Evolutionary conservation across 2,113 vertebrate species (phyloP).

Genomic region (Sialia sialis): DNA sequence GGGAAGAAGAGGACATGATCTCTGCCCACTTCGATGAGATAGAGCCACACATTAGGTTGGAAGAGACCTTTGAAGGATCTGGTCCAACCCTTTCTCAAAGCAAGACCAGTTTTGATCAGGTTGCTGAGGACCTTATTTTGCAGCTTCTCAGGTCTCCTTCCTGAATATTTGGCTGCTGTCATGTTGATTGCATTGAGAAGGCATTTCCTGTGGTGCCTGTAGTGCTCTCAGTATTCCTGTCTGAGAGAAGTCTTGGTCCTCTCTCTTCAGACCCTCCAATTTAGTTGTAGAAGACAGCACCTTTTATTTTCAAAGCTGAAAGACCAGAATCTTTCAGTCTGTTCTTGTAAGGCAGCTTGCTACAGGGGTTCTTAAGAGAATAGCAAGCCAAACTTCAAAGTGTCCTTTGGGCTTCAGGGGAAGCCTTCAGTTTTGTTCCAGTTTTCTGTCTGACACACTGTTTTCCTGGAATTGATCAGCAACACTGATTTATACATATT

Average conservation of each 20-base stretch:
- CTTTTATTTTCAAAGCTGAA: not conserved
- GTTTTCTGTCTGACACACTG: not conserved
- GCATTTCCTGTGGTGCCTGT: not conserved
- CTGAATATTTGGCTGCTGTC: not conserved
- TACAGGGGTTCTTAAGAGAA: not conserved
- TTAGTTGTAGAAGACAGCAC: not conserved
- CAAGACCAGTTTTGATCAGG: not conserved
- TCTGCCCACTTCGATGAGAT: not conserved
- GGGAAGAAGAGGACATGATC: accelerated
- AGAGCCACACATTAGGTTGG: not conserved
- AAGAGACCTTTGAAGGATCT: not conserved
- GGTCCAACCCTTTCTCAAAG: not conserved
- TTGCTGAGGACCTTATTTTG: not conserved
- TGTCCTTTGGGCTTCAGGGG: not conserved
- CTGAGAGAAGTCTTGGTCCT: not conserved
- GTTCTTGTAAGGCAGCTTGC: not conserved
- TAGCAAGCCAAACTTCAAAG: not conserved
- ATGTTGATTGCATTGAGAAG: not conserved
- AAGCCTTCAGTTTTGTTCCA: not conserved
- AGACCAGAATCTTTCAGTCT: not conserved
- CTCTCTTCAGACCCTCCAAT: not conserved
- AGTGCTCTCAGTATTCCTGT: not conserved
- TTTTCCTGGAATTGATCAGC: not conserved
- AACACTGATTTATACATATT: not conserved
- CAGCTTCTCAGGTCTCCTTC: not conserved